Evolutionary conservation across 2,113 vertebrate species (phyloP), one percentile per base, ranked within the genome.

Genomic region (Phaethon lepturus): DNA sequence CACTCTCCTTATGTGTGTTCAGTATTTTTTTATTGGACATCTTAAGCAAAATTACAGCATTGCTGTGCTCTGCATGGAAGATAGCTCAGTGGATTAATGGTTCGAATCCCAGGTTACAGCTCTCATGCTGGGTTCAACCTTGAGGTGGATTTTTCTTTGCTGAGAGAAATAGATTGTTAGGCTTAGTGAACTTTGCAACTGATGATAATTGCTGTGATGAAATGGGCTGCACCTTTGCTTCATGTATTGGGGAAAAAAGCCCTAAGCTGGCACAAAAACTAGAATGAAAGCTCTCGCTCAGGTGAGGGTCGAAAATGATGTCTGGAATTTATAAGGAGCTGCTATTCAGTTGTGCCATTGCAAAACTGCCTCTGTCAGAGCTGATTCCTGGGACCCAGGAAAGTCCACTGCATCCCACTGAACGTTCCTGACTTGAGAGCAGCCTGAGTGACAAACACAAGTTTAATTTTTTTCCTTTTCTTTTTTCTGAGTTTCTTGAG

Each of bases 1-100:
- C 66, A 50, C 62, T 93, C 64, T 92, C 76, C 68, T 88, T 86
- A 11, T 66, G 72, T 95, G 60, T 85, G 69, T 76, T 95, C 93
- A 66, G 58, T 94, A 78, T 44, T 73, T 86, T 88, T 93, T 95
- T 92, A 95, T 88, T 91, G 89, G 89, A 64, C 55, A 73, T 63
- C 58, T 95, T 93, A 78, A 94, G 93, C 67, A 94, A 95, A 94
- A 94, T 97, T 96, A 85, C 77, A 83, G 64, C 94, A 6, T 35
- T 55, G 86, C 89, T 91, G 84, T 89, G 45, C 38, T 88, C 85
- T 87, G 71, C 84, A 69, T 91, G 7, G 58, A 60, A 64, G 47
- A 71, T 25, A 38, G 75, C 88, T 96, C 5, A 0, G 50, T 79
- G 67, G 75, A 93, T 97, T 97, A 81, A 92, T 91, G 94, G 55